phyloP scores from a whole-genome alignment of 2,888 invertebrate species.

The Myopa tessellatipennis region DNA sequence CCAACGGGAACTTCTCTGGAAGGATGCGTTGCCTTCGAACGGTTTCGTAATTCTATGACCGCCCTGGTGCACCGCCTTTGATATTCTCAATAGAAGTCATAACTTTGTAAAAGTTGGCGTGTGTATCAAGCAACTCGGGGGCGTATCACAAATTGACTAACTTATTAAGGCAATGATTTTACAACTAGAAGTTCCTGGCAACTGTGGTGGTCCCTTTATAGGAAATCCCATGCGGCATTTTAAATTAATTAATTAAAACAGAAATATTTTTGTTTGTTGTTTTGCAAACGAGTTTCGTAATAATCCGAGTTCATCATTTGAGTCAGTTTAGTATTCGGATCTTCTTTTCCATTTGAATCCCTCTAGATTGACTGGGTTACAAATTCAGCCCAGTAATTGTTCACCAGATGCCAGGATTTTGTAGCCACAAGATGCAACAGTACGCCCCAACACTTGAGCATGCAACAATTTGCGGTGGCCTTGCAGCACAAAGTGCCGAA shows the following conservation, averaged over 20 bases:
- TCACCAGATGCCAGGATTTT: not conserved
- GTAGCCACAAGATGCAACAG: not conserved
- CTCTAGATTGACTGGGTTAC: no score
- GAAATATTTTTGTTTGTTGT: no score
- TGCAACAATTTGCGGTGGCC: constrained; percentile 14
- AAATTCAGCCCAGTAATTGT: not conserved
- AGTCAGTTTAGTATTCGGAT: no score
- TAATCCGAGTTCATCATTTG: no score
- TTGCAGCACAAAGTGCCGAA: constrained; percentile 6
- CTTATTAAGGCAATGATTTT: constrained; percentile 40
- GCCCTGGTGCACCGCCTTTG: constrained; percentile 24
- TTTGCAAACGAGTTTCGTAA: no score
- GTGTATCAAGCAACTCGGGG: constrained; percentile 42
- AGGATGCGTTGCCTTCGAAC: constrained; percentile 38
- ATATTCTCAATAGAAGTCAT: not conserved
- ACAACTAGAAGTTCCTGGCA: constrained; percentile 38
- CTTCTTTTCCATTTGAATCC: no score
- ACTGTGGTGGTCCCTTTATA: constrained; percentile 46
- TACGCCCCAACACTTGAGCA: constrained; percentile 24
- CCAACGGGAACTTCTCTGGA: not conserved
- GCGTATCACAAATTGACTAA: constrained; percentile 42
- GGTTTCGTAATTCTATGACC: constrained; percentile 37
- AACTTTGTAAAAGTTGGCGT: not conserved
- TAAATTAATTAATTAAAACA: not conserved
- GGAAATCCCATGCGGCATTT: not conserved